These are phyloP conservation scores for Neoniphon sammara DNA, from an alignment of 2,797 vertebrate genomes.

Conservation along the genomic window DNA sequence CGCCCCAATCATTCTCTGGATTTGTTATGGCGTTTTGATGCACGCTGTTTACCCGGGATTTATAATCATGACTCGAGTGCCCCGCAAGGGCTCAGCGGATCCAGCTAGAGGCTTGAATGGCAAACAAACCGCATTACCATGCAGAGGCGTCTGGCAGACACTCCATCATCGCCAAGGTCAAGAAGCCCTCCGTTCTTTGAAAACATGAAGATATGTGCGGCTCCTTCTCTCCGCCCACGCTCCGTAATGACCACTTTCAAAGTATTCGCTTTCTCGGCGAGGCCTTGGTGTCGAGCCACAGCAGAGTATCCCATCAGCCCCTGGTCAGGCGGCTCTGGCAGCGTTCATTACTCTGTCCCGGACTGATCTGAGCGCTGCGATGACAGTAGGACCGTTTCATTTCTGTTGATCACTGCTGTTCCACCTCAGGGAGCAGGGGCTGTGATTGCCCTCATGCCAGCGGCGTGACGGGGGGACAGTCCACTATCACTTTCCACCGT, in stretches of 20 bases:
- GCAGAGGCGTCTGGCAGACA: slow-evolving; percentile 43
- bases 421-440: slow-evolving; percentile 55
- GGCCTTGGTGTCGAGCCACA: slow-evolving; percentile 39
- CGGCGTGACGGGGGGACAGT: slow-evolving; percentile 20
- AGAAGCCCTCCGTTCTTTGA: slow-evolving; percentile 42
- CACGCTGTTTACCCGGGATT: slow-evolving; percentile 67
- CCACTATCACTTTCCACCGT: slow-evolving; percentile 35
- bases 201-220: slow-evolving; percentile 34
- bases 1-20: slow-evolving; percentile 49
- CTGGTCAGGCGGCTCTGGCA: slow-evolving; percentile 36
- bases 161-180: slow-evolving; percentile 70
- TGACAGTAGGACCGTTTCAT: slow-evolving; percentile 62
- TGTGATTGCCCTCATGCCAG: slow-evolving; percentile 52
- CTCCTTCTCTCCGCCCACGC: slow-evolving; percentile 12
- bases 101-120: slow-evolving; percentile 44
- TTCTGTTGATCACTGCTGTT: slow-evolving; percentile 71
- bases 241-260: slow-evolving; percentile 36
- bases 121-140: slow-evolving; percentile 63
- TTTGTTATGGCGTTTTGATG: slow-evolving; percentile 64
- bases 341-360: slow-evolving; percentile 55
- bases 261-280: slow-evolving; percentile 30
- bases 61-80: slow-evolving; percentile 65
- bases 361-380: slow-evolving; percentile 54
- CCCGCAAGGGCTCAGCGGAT: slow-evolving; percentile 43
- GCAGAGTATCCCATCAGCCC: slow-evolving; percentile 48